Percentiles rank a stretch among this genome's conserved stretches.
Conservation (phyloP, 2,797 vertebrate species). For the Gymnodraco acuticeps region DNA sequence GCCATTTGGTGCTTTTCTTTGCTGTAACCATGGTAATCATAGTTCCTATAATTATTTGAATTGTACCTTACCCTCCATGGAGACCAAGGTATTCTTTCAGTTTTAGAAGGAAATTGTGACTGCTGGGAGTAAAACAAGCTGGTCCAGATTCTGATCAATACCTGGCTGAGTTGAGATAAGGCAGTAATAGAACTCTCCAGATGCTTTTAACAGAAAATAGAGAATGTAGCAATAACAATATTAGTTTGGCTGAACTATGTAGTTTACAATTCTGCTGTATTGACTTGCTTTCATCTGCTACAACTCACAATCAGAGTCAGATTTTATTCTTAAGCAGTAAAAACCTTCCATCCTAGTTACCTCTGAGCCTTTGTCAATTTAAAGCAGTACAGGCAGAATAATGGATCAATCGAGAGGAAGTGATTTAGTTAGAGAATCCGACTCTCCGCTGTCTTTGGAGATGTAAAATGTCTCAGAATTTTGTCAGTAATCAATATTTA, state of each 20-base stretch:
- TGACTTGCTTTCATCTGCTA: slow-evolving; percentile 60
- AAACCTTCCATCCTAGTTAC: slow-evolving; percentile 65
- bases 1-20: slow-evolving; percentile 40
- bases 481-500: slow-evolving; percentile 40
- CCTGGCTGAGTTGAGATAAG: slow-evolving; percentile 33
- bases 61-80: neutral
- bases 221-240: slow-evolving; percentile 24
- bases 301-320: slow-evolving; percentile 64
- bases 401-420: slow-evolving; percentile 46
- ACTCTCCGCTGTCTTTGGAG: slow-evolving; percentile 38
- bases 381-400: slow-evolving; percentile 36
- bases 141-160: slow-evolving; percentile 42
- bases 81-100: slow-evolving; percentile 13
- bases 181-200: slow-evolving; percentile 7
- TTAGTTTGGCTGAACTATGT: slow-evolving; percentile 45
- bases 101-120: slow-evolving; percentile 40
- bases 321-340: slow-evolving; percentile 55
- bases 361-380: slow-evolving; percentile 48
- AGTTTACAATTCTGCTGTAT: slow-evolving; percentile 56
- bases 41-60: slow-evolving; percentile 49
- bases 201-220: slow-evolving; percentile 21
- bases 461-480: slow-evolving; percentile 37
- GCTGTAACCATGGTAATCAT: slow-evolving; percentile 52
- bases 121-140: slow-evolving; percentile 10
- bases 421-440: slow-evolving; percentile 63